A percentile compares a stretch with the other conserved stretches of the same genome.
Evolutionary conservation across 2,113 vertebrate genomes (phyloP).

Genomic region (Lota lota): DNA sequence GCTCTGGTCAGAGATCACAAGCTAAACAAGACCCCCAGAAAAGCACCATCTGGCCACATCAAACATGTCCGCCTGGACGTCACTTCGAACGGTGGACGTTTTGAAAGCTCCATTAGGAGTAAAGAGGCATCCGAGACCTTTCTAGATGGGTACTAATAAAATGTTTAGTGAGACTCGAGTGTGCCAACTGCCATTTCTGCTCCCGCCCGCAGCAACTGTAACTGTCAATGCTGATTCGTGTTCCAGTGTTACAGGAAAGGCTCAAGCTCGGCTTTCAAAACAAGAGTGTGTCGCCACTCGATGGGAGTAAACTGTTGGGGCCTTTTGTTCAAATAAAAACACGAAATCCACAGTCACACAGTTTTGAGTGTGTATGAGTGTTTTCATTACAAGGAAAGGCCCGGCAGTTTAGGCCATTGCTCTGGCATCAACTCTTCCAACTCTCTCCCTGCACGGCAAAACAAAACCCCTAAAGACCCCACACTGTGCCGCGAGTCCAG

Average conservation of each 20-base stretch:
- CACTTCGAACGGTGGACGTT: conserved; percentile 12
- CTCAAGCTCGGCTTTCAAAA: conserved; percentile 51
- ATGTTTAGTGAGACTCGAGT: conserved; percentile 12
- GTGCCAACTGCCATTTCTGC: conserved; percentile 14
- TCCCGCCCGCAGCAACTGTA: conserved; percentile 24
- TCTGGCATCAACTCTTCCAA: conserved; percentile 25
- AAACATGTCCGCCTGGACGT: conserved; percentile 20
- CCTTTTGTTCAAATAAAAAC: conserved; percentile 36
- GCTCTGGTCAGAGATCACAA: conserved; percentile 59
- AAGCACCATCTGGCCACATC: conserved; percentile 48
- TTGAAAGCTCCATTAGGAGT: conserved; percentile 13
- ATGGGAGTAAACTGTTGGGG: conserved; percentile 33
- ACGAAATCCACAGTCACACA: conserved; percentile 42
- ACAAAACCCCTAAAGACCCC: conserved; percentile 7
- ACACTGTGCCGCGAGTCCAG: not conserved
- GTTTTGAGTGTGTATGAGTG: no score
- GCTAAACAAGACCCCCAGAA: conserved; percentile 35
- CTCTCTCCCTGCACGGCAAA: not conserved
- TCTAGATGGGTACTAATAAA: not conserved
- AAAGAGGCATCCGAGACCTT: not conserved
- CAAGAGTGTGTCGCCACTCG: conserved; percentile 35
- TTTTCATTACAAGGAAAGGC: no score
- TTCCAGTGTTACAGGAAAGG: conserved; percentile 35
- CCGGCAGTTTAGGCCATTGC: no score
- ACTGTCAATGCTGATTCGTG: conserved; percentile 37